phyloP scores from a whole-genome alignment of 2,113 vertebrate species.

The Mustela lutreola region DNA sequence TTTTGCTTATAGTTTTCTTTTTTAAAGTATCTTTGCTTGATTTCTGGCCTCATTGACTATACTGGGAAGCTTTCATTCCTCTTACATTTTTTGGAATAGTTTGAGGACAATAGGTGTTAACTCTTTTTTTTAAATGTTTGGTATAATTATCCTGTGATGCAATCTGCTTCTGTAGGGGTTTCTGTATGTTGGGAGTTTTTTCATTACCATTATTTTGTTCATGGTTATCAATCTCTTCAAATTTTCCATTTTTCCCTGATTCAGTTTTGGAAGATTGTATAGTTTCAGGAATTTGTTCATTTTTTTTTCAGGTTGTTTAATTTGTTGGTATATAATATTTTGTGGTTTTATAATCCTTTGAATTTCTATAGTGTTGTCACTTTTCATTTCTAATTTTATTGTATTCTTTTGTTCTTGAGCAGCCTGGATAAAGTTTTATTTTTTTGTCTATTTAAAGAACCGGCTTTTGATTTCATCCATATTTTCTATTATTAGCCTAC shows the following conservation, averaged over 20 bases:
- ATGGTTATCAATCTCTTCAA: neutral
- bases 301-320: neutral
- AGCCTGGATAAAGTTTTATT: neutral
- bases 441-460: neutral
- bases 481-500: neutral
- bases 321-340: neutral
- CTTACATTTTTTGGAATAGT: neutral
- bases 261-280: neutral
- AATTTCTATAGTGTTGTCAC: neutral
- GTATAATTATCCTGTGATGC: neutral
- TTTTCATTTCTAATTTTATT: too few relatives aligned
- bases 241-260: neutral
- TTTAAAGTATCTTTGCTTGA: neutral
- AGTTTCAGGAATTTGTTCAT: neutral
- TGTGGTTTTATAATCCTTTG: neutral
- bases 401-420: neutral
- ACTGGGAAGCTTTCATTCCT: neutral
- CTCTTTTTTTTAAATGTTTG: neutral
- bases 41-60: neutral
- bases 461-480: neutral
- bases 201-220: neutral
- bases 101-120: neutral
- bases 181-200: neutral
- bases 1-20: neutral
- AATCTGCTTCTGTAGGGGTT: neutral